Evolutionary conservation across 1,140 invertebrate species (phyloP).

Genomic region (Atta texana): DNA sequence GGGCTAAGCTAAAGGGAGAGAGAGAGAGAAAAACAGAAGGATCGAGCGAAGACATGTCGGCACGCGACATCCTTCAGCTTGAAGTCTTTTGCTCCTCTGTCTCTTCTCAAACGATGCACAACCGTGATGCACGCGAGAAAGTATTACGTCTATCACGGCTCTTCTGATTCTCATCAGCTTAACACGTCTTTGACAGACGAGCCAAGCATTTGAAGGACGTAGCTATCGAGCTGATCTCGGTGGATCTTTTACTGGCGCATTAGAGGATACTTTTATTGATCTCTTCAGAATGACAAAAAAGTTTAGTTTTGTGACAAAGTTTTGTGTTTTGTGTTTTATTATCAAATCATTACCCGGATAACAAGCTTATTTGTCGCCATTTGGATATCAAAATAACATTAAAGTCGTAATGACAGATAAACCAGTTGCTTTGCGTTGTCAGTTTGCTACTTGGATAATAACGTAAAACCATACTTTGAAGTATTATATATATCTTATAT

Average conservation of each 20-base stretch:
- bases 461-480: too few relatives aligned
- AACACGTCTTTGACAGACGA: neutral
- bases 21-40: neutral
- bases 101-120: neutral
- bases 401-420: too few relatives aligned
- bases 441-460: too few relatives aligned
- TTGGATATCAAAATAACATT: too few relatives aligned
- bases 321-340: too few relatives aligned
- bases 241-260: neutral
- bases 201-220: neutral
- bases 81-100: constrained; percentile 26
- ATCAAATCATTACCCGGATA: too few relatives aligned
- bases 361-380: too few relatives aligned
- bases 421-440: too few relatives aligned
- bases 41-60: constrained; percentile 58
- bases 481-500: too few relatives aligned
- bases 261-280: neutral
- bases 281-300: neutral
- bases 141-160: constrained; percentile 43
- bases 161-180: neutral
- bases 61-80: constrained; percentile 68
- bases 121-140: constrained; percentile 34
- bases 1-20: neutral
- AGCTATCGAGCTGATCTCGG: constrained; percentile 1
- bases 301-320: too few relatives aligned